Percentiles rank a stretch among this genome's conserved stretches.
Conservation (phyloP, 2,797 vertebrate genomes). For the Catharus ustulatus region DNA sequence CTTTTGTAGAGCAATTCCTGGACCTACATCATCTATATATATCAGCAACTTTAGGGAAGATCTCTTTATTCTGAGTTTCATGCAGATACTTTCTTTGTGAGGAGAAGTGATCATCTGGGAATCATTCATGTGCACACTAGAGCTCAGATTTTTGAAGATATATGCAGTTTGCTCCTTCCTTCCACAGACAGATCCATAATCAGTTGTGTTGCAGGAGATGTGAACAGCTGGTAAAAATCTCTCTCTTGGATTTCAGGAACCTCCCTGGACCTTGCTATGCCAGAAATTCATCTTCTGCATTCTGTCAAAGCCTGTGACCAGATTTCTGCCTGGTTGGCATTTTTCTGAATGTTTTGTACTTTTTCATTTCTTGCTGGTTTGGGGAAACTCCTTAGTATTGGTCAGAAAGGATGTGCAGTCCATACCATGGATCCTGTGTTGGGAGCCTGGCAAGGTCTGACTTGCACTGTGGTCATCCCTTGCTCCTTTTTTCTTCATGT, state of each 20-base stretch:
- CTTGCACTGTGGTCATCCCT: neutral
- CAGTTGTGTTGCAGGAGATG: neutral
- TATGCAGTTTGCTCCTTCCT: neutral
- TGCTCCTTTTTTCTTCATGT: neutral
- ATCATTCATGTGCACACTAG: neutral
- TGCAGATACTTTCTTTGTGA: neutral
- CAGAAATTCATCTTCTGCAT: neutral
- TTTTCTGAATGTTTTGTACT: neutral
- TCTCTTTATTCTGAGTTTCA: neutral
- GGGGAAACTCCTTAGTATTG: neutral
- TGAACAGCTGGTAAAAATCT: slow-evolving; percentile 19
- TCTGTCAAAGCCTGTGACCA: neutral
- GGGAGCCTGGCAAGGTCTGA: neutral
- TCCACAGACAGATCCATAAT: neutral
- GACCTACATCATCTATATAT: neutral
- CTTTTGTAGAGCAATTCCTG: neutral
- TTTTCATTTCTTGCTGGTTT: neutral
- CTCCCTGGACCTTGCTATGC: neutral
- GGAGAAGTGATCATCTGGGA: neutral
- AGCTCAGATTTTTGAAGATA: neutral
- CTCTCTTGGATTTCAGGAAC: neutral
- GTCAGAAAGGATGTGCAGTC: neutral
- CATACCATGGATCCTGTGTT: neutral
- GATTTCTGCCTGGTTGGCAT: neutral
- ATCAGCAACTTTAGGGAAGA: neutral